Base-by-base conservation (phyloP, 2,888 invertebrate species). In the Euproctis similis region DNA sequence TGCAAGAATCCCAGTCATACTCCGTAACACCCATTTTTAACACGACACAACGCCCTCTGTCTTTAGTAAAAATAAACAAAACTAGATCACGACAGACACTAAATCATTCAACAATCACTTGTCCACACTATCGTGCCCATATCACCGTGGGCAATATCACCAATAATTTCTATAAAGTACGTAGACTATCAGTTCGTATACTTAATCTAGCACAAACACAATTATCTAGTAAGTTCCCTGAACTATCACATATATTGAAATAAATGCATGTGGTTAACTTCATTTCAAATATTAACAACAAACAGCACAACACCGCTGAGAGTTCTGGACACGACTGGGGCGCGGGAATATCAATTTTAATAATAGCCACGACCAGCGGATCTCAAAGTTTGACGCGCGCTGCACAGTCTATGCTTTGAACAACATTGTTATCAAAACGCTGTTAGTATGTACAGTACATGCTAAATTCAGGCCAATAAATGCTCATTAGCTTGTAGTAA, bases 341-440 rank as follows among this genome's bases (percentile, higher is more conserved):
- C 74, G 67, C 69, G 72, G 68, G 74, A 61, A 72, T 74, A 81
- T 74, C 70, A 74, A 78, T 74, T 81, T 81, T 81, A 84, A 78
- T 81, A 80, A 72, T 82, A 84, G 81, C 70, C 59, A 63, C 70
- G 39, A 43, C 68, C 38, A 47, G 45, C 36, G 71, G 14, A 61
- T 63, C 72, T 68, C 80, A 82, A 84, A 76, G 63, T 76, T 54
- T 59, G 26, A 31, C 10, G 40, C 55, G 50, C 49, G 39, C 37
- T 52, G 38, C 31, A 37, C 30, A 37, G 23, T 19, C 26, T 12
- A 28, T 30, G 29, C 33, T 34, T 34, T 24, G 26, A 37, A 36
- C 36, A 27, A 24, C 24, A 54, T 52, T 56, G 45, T 44, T 51
- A 49, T 48, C 31, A 43, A 32, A 46, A n/a, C n/a, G n/a, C n/a